These are phyloP conservation scores for Mythimna pallens DNA, from an alignment of 2,888 invertebrate species.

Conservation along the genomic window DNA sequence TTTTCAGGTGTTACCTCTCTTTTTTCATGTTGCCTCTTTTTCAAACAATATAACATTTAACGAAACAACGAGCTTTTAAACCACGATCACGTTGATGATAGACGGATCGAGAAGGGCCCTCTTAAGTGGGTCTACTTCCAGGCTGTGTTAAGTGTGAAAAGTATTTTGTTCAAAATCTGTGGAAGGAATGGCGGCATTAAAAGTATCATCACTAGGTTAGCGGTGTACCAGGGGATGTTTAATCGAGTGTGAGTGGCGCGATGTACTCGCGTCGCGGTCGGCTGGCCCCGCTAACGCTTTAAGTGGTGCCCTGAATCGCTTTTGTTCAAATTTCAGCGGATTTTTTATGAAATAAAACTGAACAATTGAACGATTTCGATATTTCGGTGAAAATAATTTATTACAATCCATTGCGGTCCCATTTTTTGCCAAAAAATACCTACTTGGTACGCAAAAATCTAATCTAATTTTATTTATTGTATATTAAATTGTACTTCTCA, in stretches of 20 bases:
- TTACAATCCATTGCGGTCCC: background rate
- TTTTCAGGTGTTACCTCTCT: no score
- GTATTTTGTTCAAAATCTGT: conserved; percentile 45
- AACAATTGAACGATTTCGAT: conserved; percentile 17
- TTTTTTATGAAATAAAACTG: conserved; percentile 11
- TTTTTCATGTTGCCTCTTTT: no score
- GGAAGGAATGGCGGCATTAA: conserved; percentile 39
- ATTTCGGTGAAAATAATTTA: background rate
- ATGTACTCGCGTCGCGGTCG: conserved; percentile 52
- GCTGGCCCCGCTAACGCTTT: conserved; percentile 43
- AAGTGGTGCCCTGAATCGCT: conserved; percentile 48
- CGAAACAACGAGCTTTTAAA: no score
- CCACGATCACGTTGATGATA: no score
- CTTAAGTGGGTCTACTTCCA: conserved; percentile 11
- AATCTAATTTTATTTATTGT: no score
- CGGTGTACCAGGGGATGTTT: conserved; percentile 46
- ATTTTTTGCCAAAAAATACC: no score
- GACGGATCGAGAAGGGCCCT: no score
- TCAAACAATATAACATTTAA: no score
- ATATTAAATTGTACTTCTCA: no score
- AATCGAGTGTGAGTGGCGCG: conserved; percentile 52
- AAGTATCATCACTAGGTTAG: conserved; percentile 48
- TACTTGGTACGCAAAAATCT: no score
- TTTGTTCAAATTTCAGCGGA: conserved; percentile 33
- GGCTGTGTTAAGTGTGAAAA: conserved; percentile 40